Conservation (phyloP, 2,888 invertebrate genomes). For the Aporophyla lueneburgensis region DNA sequence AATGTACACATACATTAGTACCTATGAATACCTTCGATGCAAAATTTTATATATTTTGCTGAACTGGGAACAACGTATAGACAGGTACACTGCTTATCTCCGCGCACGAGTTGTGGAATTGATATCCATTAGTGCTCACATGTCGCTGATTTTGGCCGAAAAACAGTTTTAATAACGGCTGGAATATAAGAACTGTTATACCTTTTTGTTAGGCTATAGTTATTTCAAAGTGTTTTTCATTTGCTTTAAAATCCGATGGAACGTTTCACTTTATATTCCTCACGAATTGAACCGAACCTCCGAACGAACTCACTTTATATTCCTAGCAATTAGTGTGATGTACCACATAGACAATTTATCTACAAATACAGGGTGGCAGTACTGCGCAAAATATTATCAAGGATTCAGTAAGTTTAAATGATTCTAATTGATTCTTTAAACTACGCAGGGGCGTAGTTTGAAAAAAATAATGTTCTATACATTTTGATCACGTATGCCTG, state of each 20-base stretch:
- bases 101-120: slow-evolving; percentile 21
- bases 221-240: neutral
- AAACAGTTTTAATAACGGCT: slow-evolving; percentile 19
- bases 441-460: no score
- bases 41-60: slow-evolving; percentile 9
- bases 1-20: no score
- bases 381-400: no score
- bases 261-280: neutral
- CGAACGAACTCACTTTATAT: neutral
- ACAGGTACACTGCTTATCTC: slow-evolving; percentile 32
- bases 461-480: no score
- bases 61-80: slow-evolving; percentile 19
- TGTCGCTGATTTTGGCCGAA: slow-evolving; percentile 37
- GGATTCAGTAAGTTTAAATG: no score
- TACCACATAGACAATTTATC: neutral
- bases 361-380: neutral
- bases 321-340: neutral
- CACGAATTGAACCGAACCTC: no score
- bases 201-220: neutral
- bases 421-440: no score
- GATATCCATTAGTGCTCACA: slow-evolving; percentile 33
- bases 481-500: no score
- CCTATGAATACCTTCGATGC: neutral
- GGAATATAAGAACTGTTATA: neutral
- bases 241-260: neutral